A percentile compares a stretch with the other conserved stretches of the same genome.
Conservation (phyloP, 2,113 vertebrate species). For the Gallinago paraguaiae region DNA sequence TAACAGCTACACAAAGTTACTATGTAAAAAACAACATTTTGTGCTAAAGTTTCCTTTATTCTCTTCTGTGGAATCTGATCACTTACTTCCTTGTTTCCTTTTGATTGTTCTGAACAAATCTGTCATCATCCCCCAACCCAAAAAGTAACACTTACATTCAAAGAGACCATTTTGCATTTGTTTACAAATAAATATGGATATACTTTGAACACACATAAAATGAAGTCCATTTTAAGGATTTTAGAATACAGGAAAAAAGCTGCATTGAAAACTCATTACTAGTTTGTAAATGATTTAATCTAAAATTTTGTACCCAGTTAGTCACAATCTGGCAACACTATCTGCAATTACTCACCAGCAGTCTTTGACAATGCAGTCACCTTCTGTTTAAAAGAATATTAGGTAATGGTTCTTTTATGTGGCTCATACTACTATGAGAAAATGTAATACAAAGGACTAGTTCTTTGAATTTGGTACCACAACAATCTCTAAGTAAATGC, state of each 20-base stretch:
- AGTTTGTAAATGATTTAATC: constrained; percentile 70
- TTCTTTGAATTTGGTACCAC: constrained; percentile 58
- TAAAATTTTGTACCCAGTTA: constrained; percentile 62
- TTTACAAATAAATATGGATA: background rate
- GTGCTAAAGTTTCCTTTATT: background rate
- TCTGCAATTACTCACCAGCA: constrained; percentile 64
- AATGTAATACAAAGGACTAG: constrained; percentile 68
- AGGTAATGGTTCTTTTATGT: constrained; percentile 76
- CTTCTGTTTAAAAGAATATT: constrained; percentile 65
- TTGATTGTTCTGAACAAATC: background rate
- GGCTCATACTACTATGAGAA: constrained; percentile 62
- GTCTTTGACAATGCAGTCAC: constrained; percentile 73
- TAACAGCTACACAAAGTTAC: background rate
- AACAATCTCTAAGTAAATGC: constrained; percentile 62
- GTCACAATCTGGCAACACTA: constrained; percentile 67
- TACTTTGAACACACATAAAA: background rate
- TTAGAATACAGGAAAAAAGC: constrained; percentile 31
- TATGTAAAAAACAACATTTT: background rate
- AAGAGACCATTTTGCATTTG: background rate
- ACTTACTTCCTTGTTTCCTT: background rate
- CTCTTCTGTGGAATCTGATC: background rate
- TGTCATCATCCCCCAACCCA: background rate
- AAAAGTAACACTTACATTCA: background rate
- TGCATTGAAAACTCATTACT: constrained; percentile 67
- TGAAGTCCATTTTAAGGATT: background rate